These are phyloP conservation scores for Petrocephalus schoutedeni DNA, from an alignment of 2,797 vertebrate species.

Conservation along the genomic window DNA sequence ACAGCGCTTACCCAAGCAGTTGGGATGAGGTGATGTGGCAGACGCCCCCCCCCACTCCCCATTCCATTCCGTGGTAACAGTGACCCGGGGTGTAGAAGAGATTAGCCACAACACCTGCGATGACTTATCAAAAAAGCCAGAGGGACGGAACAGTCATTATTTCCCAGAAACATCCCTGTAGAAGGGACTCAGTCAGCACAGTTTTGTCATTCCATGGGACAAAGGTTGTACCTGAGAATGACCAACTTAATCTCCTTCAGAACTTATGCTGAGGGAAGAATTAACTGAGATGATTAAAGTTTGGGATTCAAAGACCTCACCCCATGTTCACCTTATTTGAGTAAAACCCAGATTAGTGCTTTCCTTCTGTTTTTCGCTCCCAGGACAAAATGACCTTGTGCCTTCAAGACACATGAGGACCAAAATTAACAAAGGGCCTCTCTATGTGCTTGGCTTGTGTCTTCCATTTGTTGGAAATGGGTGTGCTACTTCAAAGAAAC, in stretches of 20 bases:
- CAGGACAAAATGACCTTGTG: background rate
- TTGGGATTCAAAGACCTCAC: conserved; percentile 10
- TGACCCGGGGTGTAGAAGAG: conserved; percentile 19
- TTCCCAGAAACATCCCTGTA: background rate
- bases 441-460: background rate
- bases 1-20: conserved; percentile 16
- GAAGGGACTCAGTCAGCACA: background rate
- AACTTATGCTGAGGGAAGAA: background rate
- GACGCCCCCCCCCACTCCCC: conserved; percentile 23
- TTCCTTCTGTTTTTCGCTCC: background rate
- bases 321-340: background rate
- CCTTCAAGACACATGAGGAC: background rate
- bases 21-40: conserved; percentile 28
- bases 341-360: background rate
- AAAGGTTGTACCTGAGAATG: background rate
- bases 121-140: conserved; percentile 21
- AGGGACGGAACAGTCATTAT: background rate
- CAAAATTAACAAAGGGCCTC: background rate
- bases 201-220: background rate
- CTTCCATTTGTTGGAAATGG: background rate
- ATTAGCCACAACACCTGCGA: conserved; percentile 22
- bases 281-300: background rate
- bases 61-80: background rate
- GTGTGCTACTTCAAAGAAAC: background rate
- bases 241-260: background rate